These are phyloP conservation scores for Lophura nycthemera DNA, from an alignment of 2,113 vertebrate species.

Conservation along the genomic window DNA sequence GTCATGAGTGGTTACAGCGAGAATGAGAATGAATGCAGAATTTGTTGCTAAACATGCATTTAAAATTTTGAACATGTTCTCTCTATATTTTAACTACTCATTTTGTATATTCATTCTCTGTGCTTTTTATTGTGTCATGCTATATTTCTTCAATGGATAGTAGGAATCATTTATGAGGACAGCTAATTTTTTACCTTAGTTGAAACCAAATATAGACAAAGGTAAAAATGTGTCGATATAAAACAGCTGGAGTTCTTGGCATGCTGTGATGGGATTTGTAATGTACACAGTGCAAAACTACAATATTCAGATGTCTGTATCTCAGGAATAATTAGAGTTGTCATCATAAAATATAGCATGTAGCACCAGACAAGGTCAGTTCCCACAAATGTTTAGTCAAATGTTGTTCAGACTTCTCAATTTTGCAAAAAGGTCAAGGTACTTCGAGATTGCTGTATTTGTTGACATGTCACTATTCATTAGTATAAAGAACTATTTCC, in stretches of 20 bases:
- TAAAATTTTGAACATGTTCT: background rate
- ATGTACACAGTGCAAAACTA: background rate
- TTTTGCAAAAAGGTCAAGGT: constrained; percentile 9
- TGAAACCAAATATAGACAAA: constrained; percentile 29
- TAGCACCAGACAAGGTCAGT: background rate
- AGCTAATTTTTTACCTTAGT: constrained; percentile 42
- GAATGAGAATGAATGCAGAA: background rate
- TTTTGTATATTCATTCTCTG: background rate
- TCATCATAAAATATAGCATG: background rate
- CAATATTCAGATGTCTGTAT: background rate
- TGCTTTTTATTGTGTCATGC: background rate
- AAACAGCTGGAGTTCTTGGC: background rate
- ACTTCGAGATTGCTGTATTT: background rate
- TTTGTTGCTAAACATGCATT: background rate
- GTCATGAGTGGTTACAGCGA: too few relatives aligned
- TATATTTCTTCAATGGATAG: background rate
- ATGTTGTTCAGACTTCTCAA: constrained; percentile 16
- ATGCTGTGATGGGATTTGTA: background rate
- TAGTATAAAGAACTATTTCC: background rate
- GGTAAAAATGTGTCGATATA: background rate
- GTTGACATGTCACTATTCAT: background rate
- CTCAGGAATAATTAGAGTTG: constrained; percentile 27
- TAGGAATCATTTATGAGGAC: constrained; percentile 14
- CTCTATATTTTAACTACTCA: background rate
- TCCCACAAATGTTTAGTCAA: constrained; percentile 8